phyloP scores from a whole-genome alignment of 2,797 vertebrate genomes.

The Sebastes jordani region DNA sequence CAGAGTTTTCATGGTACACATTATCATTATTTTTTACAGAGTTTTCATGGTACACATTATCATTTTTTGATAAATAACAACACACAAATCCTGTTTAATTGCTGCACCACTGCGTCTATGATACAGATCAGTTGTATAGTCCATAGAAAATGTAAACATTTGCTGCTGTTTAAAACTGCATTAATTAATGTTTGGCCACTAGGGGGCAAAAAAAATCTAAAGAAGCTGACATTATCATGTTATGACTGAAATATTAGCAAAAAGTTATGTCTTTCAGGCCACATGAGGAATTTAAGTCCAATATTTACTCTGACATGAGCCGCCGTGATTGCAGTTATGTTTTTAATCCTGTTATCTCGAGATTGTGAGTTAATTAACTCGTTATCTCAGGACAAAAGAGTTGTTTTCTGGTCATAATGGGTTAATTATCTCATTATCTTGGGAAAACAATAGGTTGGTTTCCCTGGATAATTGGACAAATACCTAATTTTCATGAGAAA shows the following conservation, averaged over 20 bases:
- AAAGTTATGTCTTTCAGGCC: background rate
- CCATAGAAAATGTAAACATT: background rate
- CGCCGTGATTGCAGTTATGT: background rate
- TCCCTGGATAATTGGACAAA: background rate
- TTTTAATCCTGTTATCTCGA: background rate
- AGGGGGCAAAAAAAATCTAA: background rate
- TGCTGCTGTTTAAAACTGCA: conserved; percentile 24
- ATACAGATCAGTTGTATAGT: background rate
- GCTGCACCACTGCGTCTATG: background rate
- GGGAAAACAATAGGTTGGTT: background rate
- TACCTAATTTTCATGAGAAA: background rate
- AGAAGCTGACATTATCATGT: background rate
- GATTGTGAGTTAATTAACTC: background rate
- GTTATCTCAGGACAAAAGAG: background rate
- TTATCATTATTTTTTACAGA: background rate
- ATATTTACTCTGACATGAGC: background rate
- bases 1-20: background rate
- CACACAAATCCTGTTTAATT: background rate
- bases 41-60: background rate
- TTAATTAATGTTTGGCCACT: background rate
- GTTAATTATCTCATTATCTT: conserved; percentile 2
- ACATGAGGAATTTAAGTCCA: background rate
- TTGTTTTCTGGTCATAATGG: background rate
- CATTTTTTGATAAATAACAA: background rate
- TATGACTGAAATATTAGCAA: background rate